Base-by-base conservation (phyloP, 2,888 invertebrate species). In the Scaptomyza cyrtandrae region DNA sequence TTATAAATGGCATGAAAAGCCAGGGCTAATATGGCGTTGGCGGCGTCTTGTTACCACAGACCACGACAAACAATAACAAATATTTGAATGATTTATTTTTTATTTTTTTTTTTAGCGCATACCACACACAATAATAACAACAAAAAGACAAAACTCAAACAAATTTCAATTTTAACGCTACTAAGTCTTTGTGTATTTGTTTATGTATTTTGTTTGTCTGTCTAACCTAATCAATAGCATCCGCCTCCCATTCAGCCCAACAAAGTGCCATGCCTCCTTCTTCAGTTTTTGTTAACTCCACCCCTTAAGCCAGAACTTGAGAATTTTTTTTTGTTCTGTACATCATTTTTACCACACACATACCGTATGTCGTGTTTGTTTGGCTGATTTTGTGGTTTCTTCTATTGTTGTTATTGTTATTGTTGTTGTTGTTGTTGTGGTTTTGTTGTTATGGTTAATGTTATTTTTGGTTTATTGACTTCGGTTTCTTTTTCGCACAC, bases 11-110 rank as follows among this genome's bases (percentile, higher is more conserved):
- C 71, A 67, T 68, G 68, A 77, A 77, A 77, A 85, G 75, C 75
- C 75, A 45, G 29, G 73, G 88, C 80, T 85, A 87, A 85, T 85
- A 71, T 73, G 76, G 85, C 79, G 88, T 82, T 87, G 83, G 74
- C 69, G 83, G 76, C 70, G 76, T 85, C 88, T 87, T 77, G 83
- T 84, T 87, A 87, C 88, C 88, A 58, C 63, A 67, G 63, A 71
- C 53, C 61, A 37, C 49, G 35, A 44, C 44, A 59, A 45, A 43
- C 56, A 71, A 59, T 48, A 65, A 44, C 50, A 76, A 50, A 68
- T 70, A 77, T 83, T 74, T 86, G 86, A 82, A 82, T 80, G 76
- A 85, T 79, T 85, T 78, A 65, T 55, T 54, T 64, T 59, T 64
- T 71, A 1, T 56, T 55, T 54, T 64, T 59, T 64, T 71, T 19